phyloP scores from a whole-genome alignment of 2,113 vertebrate species.

The Bufo gargarizans region DNA sequence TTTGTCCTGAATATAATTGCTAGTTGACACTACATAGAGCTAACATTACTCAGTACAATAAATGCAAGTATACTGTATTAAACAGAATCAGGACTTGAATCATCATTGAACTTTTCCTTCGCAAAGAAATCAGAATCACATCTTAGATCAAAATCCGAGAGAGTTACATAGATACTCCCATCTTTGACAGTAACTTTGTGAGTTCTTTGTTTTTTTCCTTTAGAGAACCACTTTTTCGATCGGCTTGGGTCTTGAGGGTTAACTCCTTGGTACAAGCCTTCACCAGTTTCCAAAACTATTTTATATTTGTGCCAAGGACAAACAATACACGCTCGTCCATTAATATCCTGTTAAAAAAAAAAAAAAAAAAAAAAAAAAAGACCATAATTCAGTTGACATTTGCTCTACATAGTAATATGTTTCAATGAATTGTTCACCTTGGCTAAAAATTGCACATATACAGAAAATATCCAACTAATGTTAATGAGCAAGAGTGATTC shows the following conservation, averaged over 20 bases:
- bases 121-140: conserved; percentile 90
- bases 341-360: conserved; percentile 76
- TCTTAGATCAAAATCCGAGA: conserved; percentile 69
- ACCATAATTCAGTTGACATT: not conserved
- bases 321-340: conserved; percentile 84
- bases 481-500: too few species aligned
- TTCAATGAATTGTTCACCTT: too few species aligned
- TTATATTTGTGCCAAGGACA: conserved; percentile 94
- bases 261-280: conserved; percentile 82
- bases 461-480: too few species aligned
- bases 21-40: not conserved
- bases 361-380: conserved; percentile 13
- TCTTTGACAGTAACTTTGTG: conserved; percentile 77
- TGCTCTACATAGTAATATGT: not conserved
- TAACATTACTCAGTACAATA: not conserved
- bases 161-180: conserved; percentile 82
- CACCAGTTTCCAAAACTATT: conserved; percentile 85
- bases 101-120: conserved; percentile 77
- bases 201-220: conserved; percentile 88
- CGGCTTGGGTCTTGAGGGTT: conserved; percentile 73
- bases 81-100: not conserved
- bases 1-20: not conserved
- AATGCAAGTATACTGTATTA: not conserved
- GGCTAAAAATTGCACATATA: too few species aligned
- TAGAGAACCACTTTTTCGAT: conserved; percentile 81